Base-by-base conservation (phyloP, 2,797 vertebrate species). In the Balearica regulorum region DNA sequence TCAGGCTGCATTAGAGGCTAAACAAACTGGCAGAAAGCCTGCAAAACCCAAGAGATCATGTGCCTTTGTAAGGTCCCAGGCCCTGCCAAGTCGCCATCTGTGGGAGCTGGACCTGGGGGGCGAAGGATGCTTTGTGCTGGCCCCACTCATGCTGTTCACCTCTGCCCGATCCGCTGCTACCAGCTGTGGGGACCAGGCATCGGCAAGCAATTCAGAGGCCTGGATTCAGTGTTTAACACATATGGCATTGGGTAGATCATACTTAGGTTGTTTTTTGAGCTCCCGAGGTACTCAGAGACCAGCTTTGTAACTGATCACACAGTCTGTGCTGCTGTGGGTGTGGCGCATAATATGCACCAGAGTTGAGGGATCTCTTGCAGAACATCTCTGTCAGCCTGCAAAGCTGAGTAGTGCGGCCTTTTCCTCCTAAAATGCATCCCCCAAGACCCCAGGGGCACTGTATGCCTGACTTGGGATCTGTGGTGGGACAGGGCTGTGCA, bases 71-170 rank as follows among this genome's bases (percentile, higher is more conserved):
- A 90, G 33, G 73, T 57, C 54, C 16, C 78, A 58, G 44, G 31
- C 64, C 28, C 29, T 0, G 9, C 10, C 68, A 89, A 37, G 19
- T 0, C 1, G 1, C 53, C 54, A 26, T 21, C 46, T 65, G 28
- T 64, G 62, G 65, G n/a, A 94, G 77, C 57, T 18, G 51, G 39
- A 84, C 10, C 3, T 8, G 24, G 46, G 72, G 4, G 10, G 13
- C 6, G 21, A 72, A 57, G 69, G 54, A 37, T 0, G 1, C 6
- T 72, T 57, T 2, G 3, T 70, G 39, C 66, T 79, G 31, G 15
- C 20, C 37, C 16, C 41, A 19, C 1, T n/a, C 20, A 6, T 8
- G 9, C 20, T 62, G 35, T 19, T 53, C 35, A 11, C 28, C 35
- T 70, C 60, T 70, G 49, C 55, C 60, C 3, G 2, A 48, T 28